Conservation (phyloP, 2,797 vertebrate species). For the Chaetodon trifasciatus region DNA sequence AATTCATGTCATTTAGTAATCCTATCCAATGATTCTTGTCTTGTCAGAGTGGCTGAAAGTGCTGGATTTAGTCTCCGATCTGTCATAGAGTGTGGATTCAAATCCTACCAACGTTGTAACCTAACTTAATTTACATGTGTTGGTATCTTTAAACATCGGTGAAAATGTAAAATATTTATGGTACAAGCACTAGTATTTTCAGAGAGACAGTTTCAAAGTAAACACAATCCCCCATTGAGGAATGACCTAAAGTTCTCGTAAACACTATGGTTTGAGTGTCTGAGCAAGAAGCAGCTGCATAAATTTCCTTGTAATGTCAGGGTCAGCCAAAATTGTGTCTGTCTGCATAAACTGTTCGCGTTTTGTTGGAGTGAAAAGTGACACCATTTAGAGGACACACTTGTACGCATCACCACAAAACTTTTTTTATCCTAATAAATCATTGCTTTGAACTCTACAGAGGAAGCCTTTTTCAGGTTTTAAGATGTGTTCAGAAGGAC, state of each 20-base stretch:
- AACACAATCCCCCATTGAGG: background rate
- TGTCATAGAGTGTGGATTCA: too few species aligned
- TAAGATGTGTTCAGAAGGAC: slow-evolving; percentile 10
- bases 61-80: too few species aligned
- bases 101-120: too few species aligned
- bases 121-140: too few species aligned
- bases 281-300: background rate
- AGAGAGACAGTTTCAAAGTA: too few species aligned
- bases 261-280: background rate
- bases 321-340: slow-evolving; percentile 11
- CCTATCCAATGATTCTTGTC: too few species aligned
- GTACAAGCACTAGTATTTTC: too few species aligned
- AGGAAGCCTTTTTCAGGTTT: background rate
- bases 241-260: background rate
- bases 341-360: background rate
- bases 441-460: slow-evolving; percentile 2
- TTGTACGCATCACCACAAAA: background rate
- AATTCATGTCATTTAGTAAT: too few species aligned
- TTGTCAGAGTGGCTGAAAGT: too few species aligned
- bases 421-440: slow-evolving; percentile 22
- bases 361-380: slow-evolving; percentile 8
- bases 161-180: background rate
- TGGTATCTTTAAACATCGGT: too few species aligned
- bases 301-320: background rate
- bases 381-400: slow-evolving; percentile 10